phyloP scores from a whole-genome alignment of 1,140 invertebrate genomes.

The Battus philenor region DNA sequence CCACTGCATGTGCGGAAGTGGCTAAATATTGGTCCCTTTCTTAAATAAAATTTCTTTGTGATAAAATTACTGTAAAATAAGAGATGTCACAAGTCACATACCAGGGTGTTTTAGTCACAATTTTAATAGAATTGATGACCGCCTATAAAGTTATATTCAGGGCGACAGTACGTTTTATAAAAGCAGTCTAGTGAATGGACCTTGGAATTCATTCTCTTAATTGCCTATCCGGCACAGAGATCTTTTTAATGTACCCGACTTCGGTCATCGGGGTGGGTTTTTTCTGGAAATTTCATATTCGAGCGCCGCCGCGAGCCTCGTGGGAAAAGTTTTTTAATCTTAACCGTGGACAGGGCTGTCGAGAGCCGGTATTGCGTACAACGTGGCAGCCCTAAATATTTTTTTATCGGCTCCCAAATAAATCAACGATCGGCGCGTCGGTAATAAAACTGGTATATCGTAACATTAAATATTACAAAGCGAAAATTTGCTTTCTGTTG shows the following conservation, averaged over 20 bases:
- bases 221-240: slow-evolving; percentile 49
- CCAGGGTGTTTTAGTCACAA: too few species aligned
- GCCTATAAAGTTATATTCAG: slow-evolving; percentile 3
- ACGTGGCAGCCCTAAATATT: slow-evolving; percentile 36
- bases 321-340: slow-evolving; percentile 65
- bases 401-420: slow-evolving; percentile 37
- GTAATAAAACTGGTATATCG: slow-evolving; percentile 23
- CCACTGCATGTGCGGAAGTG: too few species aligned
- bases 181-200: slow-evolving; percentile 17
- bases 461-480: slow-evolving; percentile 18
- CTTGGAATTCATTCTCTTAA: slow-evolving; percentile 55
- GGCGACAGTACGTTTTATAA: slow-evolving; percentile 3
- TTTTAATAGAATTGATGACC: background rate
- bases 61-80: too few species aligned
- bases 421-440: slow-evolving; percentile 43
- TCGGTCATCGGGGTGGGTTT: slow-evolving; percentile 39
- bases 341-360: slow-evolving; percentile 41
- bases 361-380: slow-evolving; percentile 48
- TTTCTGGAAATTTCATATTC: slow-evolving; percentile 47
- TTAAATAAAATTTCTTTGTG: too few species aligned
- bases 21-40: too few species aligned
- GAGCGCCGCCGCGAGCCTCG: slow-evolving; percentile 24
- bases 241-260: slow-evolving; percentile 46
- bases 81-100: too few species aligned
- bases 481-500: slow-evolving; percentile 8